Percentiles rank a stretch among this genome's conserved stretches.
These are phyloP conservation scores for Lamellibrachia columna DNA, from an alignment of 2,888 invertebrate species.

Conservation along the genomic window DNA sequence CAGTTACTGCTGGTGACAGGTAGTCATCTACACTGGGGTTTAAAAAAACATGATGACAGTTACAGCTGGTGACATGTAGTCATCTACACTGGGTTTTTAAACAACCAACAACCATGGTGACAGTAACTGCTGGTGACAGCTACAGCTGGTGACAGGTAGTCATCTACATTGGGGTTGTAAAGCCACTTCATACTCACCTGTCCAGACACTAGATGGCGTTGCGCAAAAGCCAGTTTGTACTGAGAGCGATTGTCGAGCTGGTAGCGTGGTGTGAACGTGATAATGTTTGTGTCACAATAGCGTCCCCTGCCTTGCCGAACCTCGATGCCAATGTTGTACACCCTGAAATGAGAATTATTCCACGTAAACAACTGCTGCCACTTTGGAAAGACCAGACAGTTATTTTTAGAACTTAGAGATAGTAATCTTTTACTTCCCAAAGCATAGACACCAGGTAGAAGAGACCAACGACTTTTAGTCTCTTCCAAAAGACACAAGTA, in stretches of 20 bases:
- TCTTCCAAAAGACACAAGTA: too few relatives aligned
- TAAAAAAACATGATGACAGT: too few relatives aligned
- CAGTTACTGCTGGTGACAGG: too few relatives aligned
- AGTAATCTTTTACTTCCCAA: too few relatives aligned
- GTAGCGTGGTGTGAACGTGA: slow-evolving; percentile 91
- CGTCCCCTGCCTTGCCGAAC: slow-evolving; percentile 87
- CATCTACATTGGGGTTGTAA: neutral
- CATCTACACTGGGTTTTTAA: neutral
- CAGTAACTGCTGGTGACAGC: neutral
- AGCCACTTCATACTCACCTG: slow-evolving; percentile 44
- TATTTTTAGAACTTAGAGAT: too few relatives aligned
- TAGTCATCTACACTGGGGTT: too few relatives aligned
- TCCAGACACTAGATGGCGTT: slow-evolving; percentile 75
- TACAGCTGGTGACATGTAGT: too few relatives aligned
- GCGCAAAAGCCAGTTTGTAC: slow-evolving; percentile 84
- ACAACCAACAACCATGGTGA: too few relatives aligned
- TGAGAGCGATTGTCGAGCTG: slow-evolving; percentile 89
- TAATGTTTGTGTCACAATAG: slow-evolving; percentile 89
- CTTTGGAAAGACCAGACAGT: too few relatives aligned
- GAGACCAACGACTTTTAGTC: too few relatives aligned
- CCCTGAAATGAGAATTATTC: slow-evolving; percentile 63
- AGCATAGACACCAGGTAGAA: too few relatives aligned
- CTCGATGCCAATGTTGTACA: slow-evolving; percentile 88
- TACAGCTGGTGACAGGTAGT: neutral
- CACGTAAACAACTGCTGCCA: neutral